Percentiles rank a stretch among this genome's conserved stretches.
Conservation (phyloP, 2,888 invertebrate genomes). For the Lepidonotus clava region DNA sequence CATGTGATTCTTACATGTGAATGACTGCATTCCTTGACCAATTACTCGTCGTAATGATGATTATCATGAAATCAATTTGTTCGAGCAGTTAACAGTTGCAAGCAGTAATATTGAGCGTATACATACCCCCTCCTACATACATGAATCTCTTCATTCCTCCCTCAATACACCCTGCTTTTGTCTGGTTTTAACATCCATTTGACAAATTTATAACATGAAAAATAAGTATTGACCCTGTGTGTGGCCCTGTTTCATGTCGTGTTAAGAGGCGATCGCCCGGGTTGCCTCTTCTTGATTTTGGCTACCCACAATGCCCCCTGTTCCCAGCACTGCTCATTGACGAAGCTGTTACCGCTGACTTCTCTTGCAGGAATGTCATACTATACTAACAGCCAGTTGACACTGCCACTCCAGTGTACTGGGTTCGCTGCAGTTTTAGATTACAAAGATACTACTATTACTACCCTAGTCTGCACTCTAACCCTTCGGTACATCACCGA, state of each 20-base stretch:
- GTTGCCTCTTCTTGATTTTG: no score
- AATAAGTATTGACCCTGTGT: neutral
- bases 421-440: neutral
- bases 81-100: slow-evolving; percentile 37
- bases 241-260: neutral
- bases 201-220: no score
- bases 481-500: no score
- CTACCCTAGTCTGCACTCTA: neutral
- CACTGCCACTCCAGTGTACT: neutral
- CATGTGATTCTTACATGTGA: slow-evolving; percentile 36
- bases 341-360: neutral
- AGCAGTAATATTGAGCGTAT: slow-evolving; percentile 38
- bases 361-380: slow-evolving; percentile 33
- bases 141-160: neutral
- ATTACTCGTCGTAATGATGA: no score
- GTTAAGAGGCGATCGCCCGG: no score
- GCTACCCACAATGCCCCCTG: neutral
- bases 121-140: neutral
- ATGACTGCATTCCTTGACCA: slow-evolving; percentile 34
- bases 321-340: neutral
- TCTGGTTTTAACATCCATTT: no score
- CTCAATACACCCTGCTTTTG: no score
- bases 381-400: no score
- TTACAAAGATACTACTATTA: neutral
- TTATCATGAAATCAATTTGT: no score